phyloP scores from a whole-genome alignment of 2,888 invertebrate species.

The Helicoverpa assulta region DNA sequence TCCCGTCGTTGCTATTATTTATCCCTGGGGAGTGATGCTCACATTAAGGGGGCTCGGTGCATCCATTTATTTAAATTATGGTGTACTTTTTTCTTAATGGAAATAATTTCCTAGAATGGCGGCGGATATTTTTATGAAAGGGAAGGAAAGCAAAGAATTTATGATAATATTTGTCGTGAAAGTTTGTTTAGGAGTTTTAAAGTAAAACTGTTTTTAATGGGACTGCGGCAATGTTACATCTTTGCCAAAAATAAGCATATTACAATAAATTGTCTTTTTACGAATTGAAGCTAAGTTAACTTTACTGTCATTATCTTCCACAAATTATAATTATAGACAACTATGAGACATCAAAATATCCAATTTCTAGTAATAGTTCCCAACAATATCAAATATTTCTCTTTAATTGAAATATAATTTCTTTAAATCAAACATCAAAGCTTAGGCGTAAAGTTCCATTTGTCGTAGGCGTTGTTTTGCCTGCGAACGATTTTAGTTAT shows the following conservation, averaged over 20 bases:
- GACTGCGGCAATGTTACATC: not conserved
- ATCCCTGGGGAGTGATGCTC: conserved; percentile 33
- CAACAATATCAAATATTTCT: conserved; percentile 37
- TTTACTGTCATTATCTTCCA: no score
- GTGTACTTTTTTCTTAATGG: conserved; percentile 53
- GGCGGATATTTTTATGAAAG: conserved; percentile 44
- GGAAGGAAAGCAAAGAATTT: conserved; percentile 34
- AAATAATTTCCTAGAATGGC: conserved; percentile 54
- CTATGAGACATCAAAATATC: conserved; percentile 28
- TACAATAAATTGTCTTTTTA: no score
- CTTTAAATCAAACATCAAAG: conserved; percentile 67
- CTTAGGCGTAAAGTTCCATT: conserved; percentile 59
- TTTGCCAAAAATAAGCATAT: not conserved
- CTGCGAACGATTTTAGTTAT: conserved; percentile 77
- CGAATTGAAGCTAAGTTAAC: no score
- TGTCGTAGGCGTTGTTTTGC: conserved; percentile 74
- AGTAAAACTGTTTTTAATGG: conserved; percentile 11
- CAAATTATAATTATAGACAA: conserved; percentile 8
- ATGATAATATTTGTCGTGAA: conserved; percentile 26
- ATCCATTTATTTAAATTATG: conserved; percentile 61
- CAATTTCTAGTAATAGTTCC: conserved; percentile 13
- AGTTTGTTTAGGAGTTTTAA: conserved; percentile 18
- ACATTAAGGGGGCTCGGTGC: conserved; percentile 46
- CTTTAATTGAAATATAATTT: conserved; percentile 55
- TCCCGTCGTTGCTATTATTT: conserved; percentile 40